phyloP scores from a whole-genome alignment of 92 coral and sea anemone species.

The Palythoa caribaeorum region DNA sequence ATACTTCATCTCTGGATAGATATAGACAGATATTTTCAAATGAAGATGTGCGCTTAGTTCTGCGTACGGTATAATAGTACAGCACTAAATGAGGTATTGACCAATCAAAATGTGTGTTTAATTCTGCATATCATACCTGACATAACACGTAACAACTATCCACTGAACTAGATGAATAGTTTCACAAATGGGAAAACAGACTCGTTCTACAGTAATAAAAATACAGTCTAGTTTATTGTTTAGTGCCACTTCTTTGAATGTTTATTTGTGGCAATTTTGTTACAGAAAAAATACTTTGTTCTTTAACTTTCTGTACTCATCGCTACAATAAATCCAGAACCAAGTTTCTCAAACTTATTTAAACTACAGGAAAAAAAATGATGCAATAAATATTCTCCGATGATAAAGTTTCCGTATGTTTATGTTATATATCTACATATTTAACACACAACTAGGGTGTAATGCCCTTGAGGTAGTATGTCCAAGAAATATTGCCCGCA shows the following conservation, averaged over 20 bases:
- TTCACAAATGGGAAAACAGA: neutral
- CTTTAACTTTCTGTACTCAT: neutral
- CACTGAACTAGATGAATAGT: neutral
- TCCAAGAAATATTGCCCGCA: slow-evolving; percentile 92
- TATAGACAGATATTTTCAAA: neutral
- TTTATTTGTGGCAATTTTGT: neutral
- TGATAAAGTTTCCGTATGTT: neutral
- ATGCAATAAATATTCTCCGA: neutral
- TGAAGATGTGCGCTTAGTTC: neutral
- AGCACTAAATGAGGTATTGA: neutral
- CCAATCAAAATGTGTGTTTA: neutral
- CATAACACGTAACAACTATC: neutral
- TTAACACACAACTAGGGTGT: slow-evolving; percentile 64
- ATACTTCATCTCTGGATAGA: too few species aligned
- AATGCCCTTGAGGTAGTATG: slow-evolving; percentile 88
- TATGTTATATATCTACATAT: slow-evolving; percentile 28
- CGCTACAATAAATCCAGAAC: neutral
- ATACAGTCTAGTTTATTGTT: neutral
- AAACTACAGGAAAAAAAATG: neutral
- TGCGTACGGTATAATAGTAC: neutral
- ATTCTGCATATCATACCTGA: neutral
- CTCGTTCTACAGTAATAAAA: neutral
- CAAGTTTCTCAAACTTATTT: neutral
- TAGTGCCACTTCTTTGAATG: neutral
- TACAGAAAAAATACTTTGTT: neutral